Evolutionary conservation across 1,140 invertebrate genomes (phyloP).

Genomic region (Diorhabda sublineata): DNA sequence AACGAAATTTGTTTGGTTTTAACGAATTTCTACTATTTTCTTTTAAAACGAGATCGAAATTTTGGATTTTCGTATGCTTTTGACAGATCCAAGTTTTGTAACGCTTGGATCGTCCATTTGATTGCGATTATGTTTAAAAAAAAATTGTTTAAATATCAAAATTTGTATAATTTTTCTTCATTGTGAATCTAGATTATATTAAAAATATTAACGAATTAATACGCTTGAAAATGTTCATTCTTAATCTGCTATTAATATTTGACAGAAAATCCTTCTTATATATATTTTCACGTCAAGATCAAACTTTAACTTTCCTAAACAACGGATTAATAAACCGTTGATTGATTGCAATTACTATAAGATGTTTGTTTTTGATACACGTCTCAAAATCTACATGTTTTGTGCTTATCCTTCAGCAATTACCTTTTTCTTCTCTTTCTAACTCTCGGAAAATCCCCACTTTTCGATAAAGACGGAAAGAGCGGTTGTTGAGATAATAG

Average conservation of each 20-base stretch:
- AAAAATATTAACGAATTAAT: too few species aligned
- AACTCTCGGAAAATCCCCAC: background rate
- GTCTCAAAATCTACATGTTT: slow-evolving; percentile 31
- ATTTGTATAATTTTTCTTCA: too few species aligned
- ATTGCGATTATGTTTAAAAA: too few species aligned
- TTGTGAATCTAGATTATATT: too few species aligned
- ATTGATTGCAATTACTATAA: slow-evolving; percentile 36
- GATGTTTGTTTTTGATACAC: slow-evolving; percentile 33
- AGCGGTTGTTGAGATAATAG: background rate
- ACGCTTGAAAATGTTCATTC: too few species aligned
- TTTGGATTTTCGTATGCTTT: background rate
- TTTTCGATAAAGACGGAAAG: background rate
- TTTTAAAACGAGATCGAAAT: background rate
- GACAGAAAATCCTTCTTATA: background rate
- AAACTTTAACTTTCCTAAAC: slow-evolving; percentile 7
- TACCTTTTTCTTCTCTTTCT: background rate
- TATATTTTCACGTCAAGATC: slow-evolving; percentile 7
- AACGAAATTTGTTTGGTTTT: background rate
- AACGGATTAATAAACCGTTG: slow-evolving; percentile 24
- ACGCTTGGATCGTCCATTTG: too few species aligned
- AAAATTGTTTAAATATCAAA: too few species aligned
- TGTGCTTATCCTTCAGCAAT: slow-evolving; percentile 20
- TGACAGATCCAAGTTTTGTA: too few species aligned
- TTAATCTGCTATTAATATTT: background rate
- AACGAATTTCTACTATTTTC: background rate